Conservation (phyloP, 1,140 invertebrate species). For the Scaptomyza graminum region DNA sequence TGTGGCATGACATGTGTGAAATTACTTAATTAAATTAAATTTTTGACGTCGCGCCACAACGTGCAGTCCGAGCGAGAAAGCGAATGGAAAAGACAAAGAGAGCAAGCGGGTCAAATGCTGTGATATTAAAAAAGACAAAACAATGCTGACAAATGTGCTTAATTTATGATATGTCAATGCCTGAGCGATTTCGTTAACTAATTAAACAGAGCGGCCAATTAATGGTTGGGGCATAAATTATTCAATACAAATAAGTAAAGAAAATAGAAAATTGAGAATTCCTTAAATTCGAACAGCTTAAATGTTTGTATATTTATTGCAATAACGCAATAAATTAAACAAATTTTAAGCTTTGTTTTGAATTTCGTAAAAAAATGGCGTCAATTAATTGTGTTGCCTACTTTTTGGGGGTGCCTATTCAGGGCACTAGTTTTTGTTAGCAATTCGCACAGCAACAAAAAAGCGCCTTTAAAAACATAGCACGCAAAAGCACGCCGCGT, state of each 20-base stretch:
- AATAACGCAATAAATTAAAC: neutral
- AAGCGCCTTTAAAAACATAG: constrained; percentile 45
- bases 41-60: constrained; percentile 44
- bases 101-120: constrained; percentile 12
- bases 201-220: constrained; percentile 53
- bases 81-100: neutral
- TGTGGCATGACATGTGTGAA: constrained; percentile 69
- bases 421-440: constrained; percentile 10
- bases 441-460: constrained; percentile 43
- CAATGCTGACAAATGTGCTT: constrained; percentile 51
- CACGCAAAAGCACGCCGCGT: constrained; percentile 63
- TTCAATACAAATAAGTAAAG: constrained; percentile 12
- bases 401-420: neutral
- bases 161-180: constrained; percentile 60
- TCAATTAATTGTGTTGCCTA: constrained; percentile 19
- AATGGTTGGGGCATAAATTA: constrained; percentile 6
- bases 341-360: neutral
- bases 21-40: constrained; percentile 77
- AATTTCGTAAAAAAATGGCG: neutral
- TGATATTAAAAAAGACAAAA: constrained; percentile 32
- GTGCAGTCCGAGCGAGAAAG: neutral
- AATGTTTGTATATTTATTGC: no score
- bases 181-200: constrained; percentile 25
- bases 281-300: no score
- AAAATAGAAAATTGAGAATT: neutral